Percentiles rank a stretch among this genome's conserved stretches.
Conservation (phyloP, 1,140 invertebrate species). For the Mercenaria mercenaria region DNA sequence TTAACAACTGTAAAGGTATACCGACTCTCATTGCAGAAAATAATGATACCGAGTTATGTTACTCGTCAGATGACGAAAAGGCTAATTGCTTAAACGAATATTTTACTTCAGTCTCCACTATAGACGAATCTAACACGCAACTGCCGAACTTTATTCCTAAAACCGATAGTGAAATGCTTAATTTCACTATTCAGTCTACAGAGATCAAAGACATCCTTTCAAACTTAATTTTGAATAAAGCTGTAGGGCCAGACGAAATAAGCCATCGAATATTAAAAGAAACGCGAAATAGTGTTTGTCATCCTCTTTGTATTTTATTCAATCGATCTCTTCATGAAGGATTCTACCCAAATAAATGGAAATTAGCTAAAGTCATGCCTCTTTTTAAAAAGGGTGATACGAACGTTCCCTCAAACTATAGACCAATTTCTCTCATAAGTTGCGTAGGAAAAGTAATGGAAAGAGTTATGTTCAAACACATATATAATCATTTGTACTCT, state of each 20-base stretch:
- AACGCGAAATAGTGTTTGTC: background rate
- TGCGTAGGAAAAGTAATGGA: conserved; percentile 59
- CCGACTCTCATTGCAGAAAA: background rate
- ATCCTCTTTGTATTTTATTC: conserved; percentile 21
- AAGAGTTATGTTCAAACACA: conserved; percentile 55
- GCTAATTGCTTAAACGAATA: conserved; percentile 40
- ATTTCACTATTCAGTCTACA: background rate
- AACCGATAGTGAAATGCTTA: background rate
- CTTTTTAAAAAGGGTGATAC: conserved; percentile 66
- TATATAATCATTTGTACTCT: conserved; percentile 37
- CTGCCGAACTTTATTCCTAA: background rate
- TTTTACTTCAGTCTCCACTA: conserved; percentile 26
- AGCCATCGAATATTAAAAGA: conserved; percentile 20
- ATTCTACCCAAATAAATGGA: conserved; percentile 34
- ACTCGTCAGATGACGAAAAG: background rate
- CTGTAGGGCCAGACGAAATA: conserved; percentile 35
- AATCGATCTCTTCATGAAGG: conserved; percentile 12
- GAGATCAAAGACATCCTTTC: background rate
- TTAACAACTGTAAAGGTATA: background rate
- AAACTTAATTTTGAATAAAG: conserved; percentile 38
- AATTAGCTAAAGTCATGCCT: conserved; percentile 45
- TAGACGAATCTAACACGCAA: background rate
- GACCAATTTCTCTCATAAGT: conserved; percentile 60
- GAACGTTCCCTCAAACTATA: conserved; percentile 34
- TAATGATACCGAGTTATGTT: background rate